Percentiles rank a stretch among this genome's conserved stretches.
These are phyloP conservation scores for Peromyscus leucopus DNA, from an alignment of 2,113 vertebrate species.

Conservation along the genomic window DNA sequence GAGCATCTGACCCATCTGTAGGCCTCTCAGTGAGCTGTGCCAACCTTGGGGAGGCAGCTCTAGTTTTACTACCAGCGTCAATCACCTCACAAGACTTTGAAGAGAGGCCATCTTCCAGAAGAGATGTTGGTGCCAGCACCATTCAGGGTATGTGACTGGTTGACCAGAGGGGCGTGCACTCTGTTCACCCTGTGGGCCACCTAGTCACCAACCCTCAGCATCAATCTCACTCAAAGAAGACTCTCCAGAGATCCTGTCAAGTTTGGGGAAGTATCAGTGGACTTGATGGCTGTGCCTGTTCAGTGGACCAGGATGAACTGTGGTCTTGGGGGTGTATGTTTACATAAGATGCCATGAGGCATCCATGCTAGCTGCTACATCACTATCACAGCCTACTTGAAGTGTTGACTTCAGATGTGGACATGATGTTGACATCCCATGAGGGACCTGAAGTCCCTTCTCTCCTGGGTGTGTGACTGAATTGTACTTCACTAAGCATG, in stretches of 20 bases:
- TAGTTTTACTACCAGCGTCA: background rate
- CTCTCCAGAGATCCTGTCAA: background rate
- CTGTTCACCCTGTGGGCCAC: conserved; percentile 57
- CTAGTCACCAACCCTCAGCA: conserved; percentile 61
- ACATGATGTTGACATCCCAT: background rate
- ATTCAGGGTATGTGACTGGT: conserved; percentile 50
- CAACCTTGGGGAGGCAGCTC: background rate
- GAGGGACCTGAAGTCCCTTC: background rate
- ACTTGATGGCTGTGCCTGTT: background rate
- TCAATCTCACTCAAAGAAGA: conserved; percentile 4
- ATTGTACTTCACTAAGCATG: background rate
- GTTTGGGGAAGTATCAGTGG: background rate
- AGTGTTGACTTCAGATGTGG: conserved; percentile 8
- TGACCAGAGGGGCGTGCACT: conserved; percentile 43
- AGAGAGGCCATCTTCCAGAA: conserved; percentile 32
- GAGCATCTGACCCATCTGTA: background rate
- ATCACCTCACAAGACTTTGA: background rate
- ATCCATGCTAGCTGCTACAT: background rate
- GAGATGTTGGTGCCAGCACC: conserved; percentile 43
- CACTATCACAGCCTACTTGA: background rate
- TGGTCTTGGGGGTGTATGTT: conserved; percentile 13
- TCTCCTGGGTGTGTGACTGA: conserved; percentile 22
- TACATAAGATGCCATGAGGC: background rate
- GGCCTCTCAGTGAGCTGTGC: background rate
- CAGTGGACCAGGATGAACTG: background rate